Base-by-base conservation (phyloP, 2,888 invertebrate species). In the Lomographa bimaculata region DNA sequence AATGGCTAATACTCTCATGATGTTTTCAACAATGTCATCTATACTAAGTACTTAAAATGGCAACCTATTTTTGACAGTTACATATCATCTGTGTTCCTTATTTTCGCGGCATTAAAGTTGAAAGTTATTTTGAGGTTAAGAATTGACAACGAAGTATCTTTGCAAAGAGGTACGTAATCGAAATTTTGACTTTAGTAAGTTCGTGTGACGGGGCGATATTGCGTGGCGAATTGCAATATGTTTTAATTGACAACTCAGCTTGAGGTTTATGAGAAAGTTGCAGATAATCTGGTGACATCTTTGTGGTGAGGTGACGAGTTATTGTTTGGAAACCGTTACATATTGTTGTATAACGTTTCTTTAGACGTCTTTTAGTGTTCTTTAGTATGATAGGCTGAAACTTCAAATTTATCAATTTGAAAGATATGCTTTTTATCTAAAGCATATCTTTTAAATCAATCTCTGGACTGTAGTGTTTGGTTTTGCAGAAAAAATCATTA, bases 1-100 rank as follows among this genome's bases (percentile, higher is more conserved):
- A 86, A 86, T 68, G 63, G 77, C 83, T 86, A 86, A 86, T 86
- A 76, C 61, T 82, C 83, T 86, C 85, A 79, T 82, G 81, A 79
- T 79, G 80, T 73, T 84, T 84, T 83, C 82, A 86, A 78, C 84
- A 73, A 69, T 80, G 79, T 80, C 79, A 86, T 82, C 77, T 71
- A 69, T 78, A 80, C 84, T 84, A 83, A 84, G 85, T 85, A 85
- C 85, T 71, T 36, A 2, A 6, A 28, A 16, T 30, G 7, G 3
- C n/a, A 35, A 34, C 16, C 5, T 8, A 5, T 24, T 0, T 17
- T 2, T 7, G 8, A 4, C 4, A 8, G 9, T 25, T 1, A 10
- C 34, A 29, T n/a, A 7, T 5, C 14, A 9, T 5, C 6, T 9
- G 11, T 7, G n/a, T 1, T 7, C 28, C 32, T 30, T 57, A 56